Evolutionary conservation across 2,113 vertebrate species (phyloP).

Genomic region (Acanthochromis polyacanthus): DNA sequence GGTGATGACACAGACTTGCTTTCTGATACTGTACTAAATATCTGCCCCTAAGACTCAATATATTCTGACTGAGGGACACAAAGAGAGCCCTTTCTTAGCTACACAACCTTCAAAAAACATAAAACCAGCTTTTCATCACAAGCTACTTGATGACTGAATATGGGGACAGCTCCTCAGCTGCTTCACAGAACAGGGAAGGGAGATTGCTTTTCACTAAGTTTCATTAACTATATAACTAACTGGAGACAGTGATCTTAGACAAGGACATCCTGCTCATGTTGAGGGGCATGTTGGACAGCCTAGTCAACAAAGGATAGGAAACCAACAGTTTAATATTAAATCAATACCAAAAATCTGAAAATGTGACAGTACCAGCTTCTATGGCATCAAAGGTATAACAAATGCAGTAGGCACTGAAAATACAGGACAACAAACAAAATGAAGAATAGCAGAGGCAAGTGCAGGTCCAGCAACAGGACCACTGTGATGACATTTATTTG

Average conservation of each 20-base stretch:
- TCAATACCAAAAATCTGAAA: too few species aligned
- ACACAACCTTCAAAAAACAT: constrained; percentile 44
- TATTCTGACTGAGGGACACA: constrained; percentile 17
- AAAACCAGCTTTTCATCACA: constrained; percentile 62
- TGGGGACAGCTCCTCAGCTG: not conserved
- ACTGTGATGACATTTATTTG: too few species aligned
- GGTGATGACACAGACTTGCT: constrained; percentile 54
- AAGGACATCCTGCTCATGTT: constrained; percentile 8
- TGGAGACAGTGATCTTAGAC: not conserved
- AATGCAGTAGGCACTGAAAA: too few species aligned
- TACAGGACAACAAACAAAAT: too few species aligned
- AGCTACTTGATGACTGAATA: constrained; percentile 40
- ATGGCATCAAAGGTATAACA: too few species aligned
- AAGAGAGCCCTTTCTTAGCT: constrained; percentile 38
- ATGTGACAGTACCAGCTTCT: too few species aligned
- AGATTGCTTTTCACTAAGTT: constrained; percentile 35
- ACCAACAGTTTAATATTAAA: too few species aligned
- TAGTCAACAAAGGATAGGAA: not conserved
- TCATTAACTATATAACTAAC: constrained; percentile 21
- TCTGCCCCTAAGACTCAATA: constrained; percentile 1
- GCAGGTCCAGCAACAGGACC: too few species aligned
- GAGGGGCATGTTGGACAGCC: not conserved
- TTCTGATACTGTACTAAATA: not conserved
- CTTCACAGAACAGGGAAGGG: constrained; percentile 1
- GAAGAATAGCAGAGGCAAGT: too few species aligned